Base-by-base conservation (phyloP, 2,888 invertebrate species). In the Perithous albicinctus region DNA sequence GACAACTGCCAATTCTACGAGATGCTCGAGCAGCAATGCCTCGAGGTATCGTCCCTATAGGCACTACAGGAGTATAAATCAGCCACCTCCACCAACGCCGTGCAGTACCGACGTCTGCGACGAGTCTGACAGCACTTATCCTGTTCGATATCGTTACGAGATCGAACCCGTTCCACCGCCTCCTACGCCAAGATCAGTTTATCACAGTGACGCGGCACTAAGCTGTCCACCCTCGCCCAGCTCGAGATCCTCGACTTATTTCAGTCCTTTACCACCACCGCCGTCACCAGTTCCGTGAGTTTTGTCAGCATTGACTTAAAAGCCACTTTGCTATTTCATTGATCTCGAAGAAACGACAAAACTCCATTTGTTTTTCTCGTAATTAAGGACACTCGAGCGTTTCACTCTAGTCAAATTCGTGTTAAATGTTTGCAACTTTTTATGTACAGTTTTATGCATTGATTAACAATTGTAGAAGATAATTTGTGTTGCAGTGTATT, bases 21-120 rank as follows among this genome's bases (percentile, higher is more conserved):
- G 92, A 35, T 93, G 90, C 35, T 90, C 92, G 32, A 94, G 94
- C 82, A 95, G 94, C 89, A 95, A 94, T 86, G 94, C 93, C 1
- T 93, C 94, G 5, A 93, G 95, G 15, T 96, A 96, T 73, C 95
- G 96, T 78, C 96, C 97, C 1, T 96, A 96, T 92, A 94, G 96
- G 29, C 96, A 97, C 93, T 96, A 97, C 92, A 91, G 95, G 86
- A 94, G 95, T 85, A 96, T 96, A 83, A 96, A 96, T 93, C 96
- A 97, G 92, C 97, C 97, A 0, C 98, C 98, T 6, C 98, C 98
- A 29, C 98, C 98, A 10, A 98, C 98, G 23, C 98, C 98, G 0
- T 98, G 98, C 90, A 97, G 97, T 85, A 98, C 98, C 41, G 98
- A 98, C 87, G 97, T 98, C 85, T 98, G 98, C 89, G 97, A 98